Conservation (phyloP, 2,888 invertebrate species). For the Hipparchia sbordonii region DNA sequence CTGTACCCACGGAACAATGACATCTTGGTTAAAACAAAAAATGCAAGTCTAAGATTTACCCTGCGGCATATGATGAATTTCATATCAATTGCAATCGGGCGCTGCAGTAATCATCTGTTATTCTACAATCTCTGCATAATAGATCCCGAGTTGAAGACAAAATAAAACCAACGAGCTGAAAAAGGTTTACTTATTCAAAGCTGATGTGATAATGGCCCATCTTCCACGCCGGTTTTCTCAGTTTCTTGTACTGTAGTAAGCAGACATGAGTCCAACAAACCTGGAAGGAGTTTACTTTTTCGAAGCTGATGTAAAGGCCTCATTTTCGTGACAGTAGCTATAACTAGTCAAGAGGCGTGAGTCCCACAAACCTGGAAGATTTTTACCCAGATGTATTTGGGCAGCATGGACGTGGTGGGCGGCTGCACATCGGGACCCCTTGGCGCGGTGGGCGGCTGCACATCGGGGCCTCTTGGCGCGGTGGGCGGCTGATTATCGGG, state of each 20-base stretch:
- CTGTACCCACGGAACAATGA: too few relatives aligned
- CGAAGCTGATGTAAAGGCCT: slow-evolving; percentile 1
- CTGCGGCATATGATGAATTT: too few relatives aligned
- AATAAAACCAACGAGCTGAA: too few relatives aligned
- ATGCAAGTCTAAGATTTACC: too few relatives aligned
- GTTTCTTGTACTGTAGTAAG: not conserved
- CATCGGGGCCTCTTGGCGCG: too few relatives aligned
- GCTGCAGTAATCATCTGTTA: too few relatives aligned
- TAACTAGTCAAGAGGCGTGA: not conserved
- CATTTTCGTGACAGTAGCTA: not conserved
- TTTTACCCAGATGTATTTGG: slow-evolving; percentile 88
- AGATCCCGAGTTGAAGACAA: too few relatives aligned
- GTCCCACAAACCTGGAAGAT: slow-evolving; percentile 63
- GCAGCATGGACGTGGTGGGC: slow-evolving; percentile 77
- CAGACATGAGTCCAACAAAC: slow-evolving; percentile 52
- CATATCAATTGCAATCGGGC: too few relatives aligned
- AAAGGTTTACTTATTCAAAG: slow-evolving; percentile 31
- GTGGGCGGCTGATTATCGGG: too few relatives aligned
- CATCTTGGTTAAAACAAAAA: too few relatives aligned
- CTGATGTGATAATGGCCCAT: not conserved
- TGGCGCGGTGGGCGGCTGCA: slow-evolving; percentile 86
- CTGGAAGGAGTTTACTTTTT: slow-evolving; percentile 50
- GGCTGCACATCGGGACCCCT: slow-evolving; percentile 70
- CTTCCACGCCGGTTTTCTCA: not conserved
- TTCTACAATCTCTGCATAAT: too few relatives aligned